A percentile compares a stretch with the other conserved stretches of the same genome.
phyloP scores from a whole-genome alignment of 1,140 invertebrate species.

The Listronotus bonariensis region DNA sequence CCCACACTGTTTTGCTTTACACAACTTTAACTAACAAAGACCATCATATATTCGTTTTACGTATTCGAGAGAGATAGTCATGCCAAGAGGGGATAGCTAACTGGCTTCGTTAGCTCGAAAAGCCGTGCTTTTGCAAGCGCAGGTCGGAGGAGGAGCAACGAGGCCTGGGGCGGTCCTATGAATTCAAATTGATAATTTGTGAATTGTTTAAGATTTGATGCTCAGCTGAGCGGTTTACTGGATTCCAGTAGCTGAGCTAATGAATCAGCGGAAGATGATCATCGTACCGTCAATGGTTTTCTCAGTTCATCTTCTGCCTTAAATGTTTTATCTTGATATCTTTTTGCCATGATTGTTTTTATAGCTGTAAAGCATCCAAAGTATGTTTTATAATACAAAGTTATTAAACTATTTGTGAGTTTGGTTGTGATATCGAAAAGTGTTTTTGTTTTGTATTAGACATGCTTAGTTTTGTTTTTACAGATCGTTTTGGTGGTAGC shows the following conservation, averaged over 20 bases:
- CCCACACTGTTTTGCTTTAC: constrained; percentile 29
- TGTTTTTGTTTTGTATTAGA: too few species aligned
- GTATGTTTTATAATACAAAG: too few species aligned
- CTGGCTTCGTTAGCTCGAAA: constrained; percentile 38
- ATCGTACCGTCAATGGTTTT: constrained; percentile 16
- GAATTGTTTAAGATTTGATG: constrained; percentile 56
- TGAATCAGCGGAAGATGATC: constrained; percentile 44
- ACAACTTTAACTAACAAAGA: constrained; percentile 16
- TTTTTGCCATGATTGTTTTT: constrained; percentile 1
- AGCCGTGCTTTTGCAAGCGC: constrained; percentile 46
- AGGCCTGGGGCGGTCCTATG: constrained; percentile 44
- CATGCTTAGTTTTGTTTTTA: too few species aligned
- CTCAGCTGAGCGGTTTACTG: constrained; percentile 51
- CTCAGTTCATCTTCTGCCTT: constrained; percentile 12
- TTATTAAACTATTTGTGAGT: too few species aligned
- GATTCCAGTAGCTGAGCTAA: constrained; percentile 48
- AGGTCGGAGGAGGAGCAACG: constrained; percentile 50
- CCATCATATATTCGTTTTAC: constrained; percentile 10
- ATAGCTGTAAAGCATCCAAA: neutral
- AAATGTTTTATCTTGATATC: constrained; percentile 1
- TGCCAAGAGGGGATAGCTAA: constrained; percentile 46
- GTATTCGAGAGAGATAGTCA: constrained; percentile 39
- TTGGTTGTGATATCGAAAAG: too few species aligned
- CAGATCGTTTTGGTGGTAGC: too few species aligned
- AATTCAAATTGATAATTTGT: constrained; percentile 56